Evolutionary conservation across 1,140 invertebrate genomes (phyloP), one percentile per base, ranked within the genome.

Genomic region (Formica exsecta): DNA sequence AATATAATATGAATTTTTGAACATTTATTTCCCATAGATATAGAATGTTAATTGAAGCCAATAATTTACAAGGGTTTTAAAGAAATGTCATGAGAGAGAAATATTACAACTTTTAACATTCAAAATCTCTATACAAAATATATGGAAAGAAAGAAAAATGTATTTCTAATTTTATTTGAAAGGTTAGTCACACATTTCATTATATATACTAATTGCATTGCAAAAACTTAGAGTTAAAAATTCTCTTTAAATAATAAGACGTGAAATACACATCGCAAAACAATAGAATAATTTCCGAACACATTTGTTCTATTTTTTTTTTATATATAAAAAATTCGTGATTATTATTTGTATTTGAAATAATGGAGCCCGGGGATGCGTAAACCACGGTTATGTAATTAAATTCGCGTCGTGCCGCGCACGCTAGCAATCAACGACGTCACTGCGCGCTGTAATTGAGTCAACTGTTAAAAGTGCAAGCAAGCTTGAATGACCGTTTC

Each of bases 381-480:
- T 74, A 83, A 83, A 83, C 68, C 79, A 83, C 79, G 68, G 68
- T 74, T 61, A 73, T 48, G 68, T 83, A 83, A 83, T 83, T 61
- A 83, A 83, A 83, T 83, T 83, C 54, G 29, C 54, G 38, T 41
- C 54, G 38, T 9, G 66, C 25, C 54, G 48, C 48, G 51, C 73
- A 83, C 68, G 73, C 68, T 57, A 38, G 79, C 68, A 83, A 83
- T 83, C 79, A 83, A 74, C 79, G 79, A 83, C 38, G 54, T 38
- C 57, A 74, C 54, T 83, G 68, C 79, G 68, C 68, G 68, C n/a
- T 83, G 51, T 83, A 83, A 83, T 83, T 83, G 79, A 83, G 79
- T 83, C 79, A 83, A 83, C 79, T 73, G 68, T 73, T 83, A 83
- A 83, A 83, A 83, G 79, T 83, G 79, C 79, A 83, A 74, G 79